Evolutionary conservation across 2,113 vertebrate species (phyloP), one percentile per base, ranked within the genome.

Genomic region (Panthera uncia): DNA sequence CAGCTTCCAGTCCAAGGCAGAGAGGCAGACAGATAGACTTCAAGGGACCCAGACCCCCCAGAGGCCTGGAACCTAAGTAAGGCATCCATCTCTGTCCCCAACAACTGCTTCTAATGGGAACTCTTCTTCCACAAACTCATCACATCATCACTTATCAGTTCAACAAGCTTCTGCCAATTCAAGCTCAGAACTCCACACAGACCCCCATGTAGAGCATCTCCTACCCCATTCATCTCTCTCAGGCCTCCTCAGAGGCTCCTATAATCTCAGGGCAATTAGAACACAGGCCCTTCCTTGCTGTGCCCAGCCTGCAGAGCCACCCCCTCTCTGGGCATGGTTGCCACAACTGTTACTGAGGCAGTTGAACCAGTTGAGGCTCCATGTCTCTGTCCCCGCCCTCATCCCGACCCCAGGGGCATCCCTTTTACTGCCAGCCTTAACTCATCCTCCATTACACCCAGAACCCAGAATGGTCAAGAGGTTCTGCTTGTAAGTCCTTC

Each of bases 1-100:
- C 38, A 38, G 13, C 68, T 95, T 97, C 87, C 63, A 89, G 76
- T 87, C 36, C n/a, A 92, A 92, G 65, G 61, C 13, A 61, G 66
- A 68, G 33, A 85, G 41, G 10, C 33, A 95, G n/a, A 38, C 57
- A 61, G 57, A 21, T 21, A 61, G 65, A 41, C 13, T 68, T 61
- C 25, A 19, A 61, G 48, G 66, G 31, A 68, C 41, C 48, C 27
- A 15, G 57, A 4, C 14, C 2, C 31, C 16, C 21, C 11, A 38
- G 82, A 90, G 57, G 41, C 76, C 85, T 81, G 18, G 69, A 69
- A 78, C 12, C 88, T 82, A 76, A 80, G 27, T 33, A 83, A 88
- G 78, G n/a, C 63, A 76, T 71, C 18, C 3, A 27, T 81, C 16
- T 76, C 41, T 48, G 21, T 63, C 48, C 48, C 55, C 50, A 68